Evolutionary conservation across 2,888 invertebrate species (phyloP).

Genomic region (Agonum fuliginosum): DNA sequence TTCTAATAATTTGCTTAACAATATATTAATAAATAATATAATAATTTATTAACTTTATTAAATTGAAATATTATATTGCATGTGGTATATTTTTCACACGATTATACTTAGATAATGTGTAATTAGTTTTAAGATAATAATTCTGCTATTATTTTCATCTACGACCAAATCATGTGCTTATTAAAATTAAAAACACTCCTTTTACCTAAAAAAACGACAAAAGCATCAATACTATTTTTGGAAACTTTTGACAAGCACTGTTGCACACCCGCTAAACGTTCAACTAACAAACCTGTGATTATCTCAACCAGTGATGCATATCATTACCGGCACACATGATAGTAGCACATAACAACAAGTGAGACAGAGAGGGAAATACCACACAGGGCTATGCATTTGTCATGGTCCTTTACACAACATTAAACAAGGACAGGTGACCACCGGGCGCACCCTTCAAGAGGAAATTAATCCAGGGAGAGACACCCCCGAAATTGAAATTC

Average conservation of each 20-base stretch:
- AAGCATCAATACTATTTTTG: too few relatives aligned
- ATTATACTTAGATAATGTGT: too few relatives aligned
- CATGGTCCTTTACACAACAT: slow-evolving; percentile 33
- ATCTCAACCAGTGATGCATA: slow-evolving; percentile 37
- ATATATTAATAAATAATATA: too few relatives aligned
- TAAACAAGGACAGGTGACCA: slow-evolving; percentile 44
- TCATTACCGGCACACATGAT: slow-evolving; percentile 26
- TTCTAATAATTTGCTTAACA: too few relatives aligned
- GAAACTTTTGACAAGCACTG: not conserved
- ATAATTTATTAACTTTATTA: too few relatives aligned
- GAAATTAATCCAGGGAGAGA: not conserved
- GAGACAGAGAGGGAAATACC: not conserved
- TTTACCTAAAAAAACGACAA: too few relatives aligned
- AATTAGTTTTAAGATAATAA: too few relatives aligned
- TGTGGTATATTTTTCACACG: too few relatives aligned
- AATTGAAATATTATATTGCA: too few relatives aligned
- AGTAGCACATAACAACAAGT: slow-evolving; percentile 11
- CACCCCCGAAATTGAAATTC: slow-evolving; percentile 44
- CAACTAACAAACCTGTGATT: slow-evolving; percentile 45
- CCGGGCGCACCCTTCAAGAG: not conserved
- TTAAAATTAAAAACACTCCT: too few relatives aligned
- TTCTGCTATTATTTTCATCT: too few relatives aligned
- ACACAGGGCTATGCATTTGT: slow-evolving; percentile 19
- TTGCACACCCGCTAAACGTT: slow-evolving; percentile 40
- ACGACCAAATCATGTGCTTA: too few relatives aligned